phyloP scores from a whole-genome alignment of 1,140 invertebrate species.

The Cydia splendana region DNA sequence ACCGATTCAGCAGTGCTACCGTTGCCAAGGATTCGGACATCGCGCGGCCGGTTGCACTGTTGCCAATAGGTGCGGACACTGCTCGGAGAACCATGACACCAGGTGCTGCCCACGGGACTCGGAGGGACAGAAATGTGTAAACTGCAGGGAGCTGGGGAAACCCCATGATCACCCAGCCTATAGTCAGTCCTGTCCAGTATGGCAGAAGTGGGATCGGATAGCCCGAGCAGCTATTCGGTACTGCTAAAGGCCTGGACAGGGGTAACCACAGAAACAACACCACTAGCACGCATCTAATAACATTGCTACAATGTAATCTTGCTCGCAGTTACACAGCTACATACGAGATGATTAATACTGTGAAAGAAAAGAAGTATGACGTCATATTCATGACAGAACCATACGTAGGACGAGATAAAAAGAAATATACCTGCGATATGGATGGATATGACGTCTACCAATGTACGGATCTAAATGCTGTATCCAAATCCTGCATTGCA shows the following conservation, averaged over 20 bases:
- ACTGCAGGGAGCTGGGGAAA: neutral
- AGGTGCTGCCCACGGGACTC: neutral
- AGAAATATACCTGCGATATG: neutral
- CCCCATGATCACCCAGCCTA: neutral
- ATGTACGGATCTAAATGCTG: neutral
- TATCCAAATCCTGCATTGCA: neutral
- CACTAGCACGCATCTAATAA: neutral
- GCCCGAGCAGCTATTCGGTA: neutral
- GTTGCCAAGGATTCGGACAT: constrained; percentile 20
- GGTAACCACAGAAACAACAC: neutral
- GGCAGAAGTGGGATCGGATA: neutral
- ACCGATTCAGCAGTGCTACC: constrained; percentile 14
- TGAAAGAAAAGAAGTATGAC: neutral
- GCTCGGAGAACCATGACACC: constrained; percentile 5
- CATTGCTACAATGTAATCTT: neutral
- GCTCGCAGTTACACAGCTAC: neutral
- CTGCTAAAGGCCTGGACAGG: neutral
- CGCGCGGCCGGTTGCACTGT: neutral
- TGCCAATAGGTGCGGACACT: neutral
- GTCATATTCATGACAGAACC: neutral
- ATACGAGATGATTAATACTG: neutral
- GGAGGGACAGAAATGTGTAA: neutral
- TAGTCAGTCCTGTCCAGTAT: neutral
- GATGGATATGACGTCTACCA: constrained; percentile 7
- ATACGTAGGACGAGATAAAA: neutral